These are phyloP conservation scores for Nycticebus coucang DNA, from an alignment of 2,113 vertebrate species.

Conservation along the genomic window DNA sequence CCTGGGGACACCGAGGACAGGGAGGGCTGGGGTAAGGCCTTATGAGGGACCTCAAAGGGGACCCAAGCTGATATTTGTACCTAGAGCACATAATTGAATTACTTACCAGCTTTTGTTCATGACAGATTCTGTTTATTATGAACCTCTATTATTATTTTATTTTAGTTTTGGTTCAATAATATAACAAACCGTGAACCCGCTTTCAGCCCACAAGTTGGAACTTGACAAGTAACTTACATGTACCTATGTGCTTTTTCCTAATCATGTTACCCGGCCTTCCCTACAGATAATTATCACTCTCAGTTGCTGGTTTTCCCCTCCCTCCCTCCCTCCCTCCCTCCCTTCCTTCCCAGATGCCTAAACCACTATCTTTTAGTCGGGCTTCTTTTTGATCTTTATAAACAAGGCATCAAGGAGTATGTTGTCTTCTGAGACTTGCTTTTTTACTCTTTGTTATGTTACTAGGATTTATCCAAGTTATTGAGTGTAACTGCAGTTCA, in stretches of 20 bases:
- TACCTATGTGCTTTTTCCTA: background rate
- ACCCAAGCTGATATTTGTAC: background rate
- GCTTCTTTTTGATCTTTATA: background rate
- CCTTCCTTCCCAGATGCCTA: background rate
- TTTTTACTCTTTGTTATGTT: background rate
- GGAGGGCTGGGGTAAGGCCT: background rate
- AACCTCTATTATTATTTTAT: background rate
- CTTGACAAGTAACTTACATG: background rate
- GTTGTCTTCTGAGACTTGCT: background rate
- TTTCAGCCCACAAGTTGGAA: background rate
- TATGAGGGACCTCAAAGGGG: background rate
- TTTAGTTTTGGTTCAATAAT: background rate
- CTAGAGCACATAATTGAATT: background rate
- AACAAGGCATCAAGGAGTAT: background rate
- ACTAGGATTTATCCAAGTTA: conserved; percentile 21
- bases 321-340: background rate
- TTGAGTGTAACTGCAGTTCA: background rate
- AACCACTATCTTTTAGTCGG: background rate
- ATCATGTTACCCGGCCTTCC: too few relatives aligned
- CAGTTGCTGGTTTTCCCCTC: too few relatives aligned
- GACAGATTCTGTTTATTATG: background rate
- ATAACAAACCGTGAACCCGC: background rate
- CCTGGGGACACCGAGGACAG: background rate
- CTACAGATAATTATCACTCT: too few relatives aligned
- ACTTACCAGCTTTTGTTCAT: background rate